Percentiles rank a stretch among this genome's conserved stretches.
Evolutionary conservation across 2,797 vertebrate species (phyloP).

Genomic region (Epinephelus malabaricus): DNA sequence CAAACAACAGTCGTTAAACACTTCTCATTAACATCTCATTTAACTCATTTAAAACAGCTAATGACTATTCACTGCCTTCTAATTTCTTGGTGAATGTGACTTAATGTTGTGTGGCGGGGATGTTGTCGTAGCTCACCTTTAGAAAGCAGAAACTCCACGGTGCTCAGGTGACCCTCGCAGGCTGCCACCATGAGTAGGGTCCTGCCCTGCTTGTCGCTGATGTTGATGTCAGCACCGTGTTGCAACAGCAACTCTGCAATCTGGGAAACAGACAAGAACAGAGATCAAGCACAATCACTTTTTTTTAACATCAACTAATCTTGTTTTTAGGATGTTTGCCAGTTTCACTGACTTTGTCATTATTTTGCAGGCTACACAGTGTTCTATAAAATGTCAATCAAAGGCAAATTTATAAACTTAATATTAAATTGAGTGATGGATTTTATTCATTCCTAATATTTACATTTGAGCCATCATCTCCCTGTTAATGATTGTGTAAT

Average conservation of each 20-base stretch:
- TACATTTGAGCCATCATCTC: no score
- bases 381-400: no score
- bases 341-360: no score
- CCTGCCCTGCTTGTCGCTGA: constrained; percentile 96
- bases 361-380: no score
- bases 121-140: constrained; percentile 87
- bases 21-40: background rate
- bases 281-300: background rate
- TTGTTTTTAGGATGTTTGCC: no score
- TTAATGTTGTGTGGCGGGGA: background rate
- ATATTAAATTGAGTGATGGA: no score
- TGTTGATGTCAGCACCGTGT: constrained; percentile 92
- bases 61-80: background rate
- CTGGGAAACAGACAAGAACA: constrained; percentile 76
- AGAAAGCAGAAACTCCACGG: constrained; percentile 94
- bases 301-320: no score
- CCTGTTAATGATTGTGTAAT: no score
- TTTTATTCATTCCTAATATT: no score
- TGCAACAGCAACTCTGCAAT: constrained; percentile 93
- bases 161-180: constrained; percentile 96
- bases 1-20: constrained; percentile 6
- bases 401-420: no score
- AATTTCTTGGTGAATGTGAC: background rate
- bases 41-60: background rate
- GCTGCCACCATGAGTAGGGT: constrained; percentile 98